A percentile compares a stretch with the other conserved stretches of the same genome.
Evolutionary conservation across 2,113 vertebrate genomes (phyloP).

Genomic region (Phaethon lepturus): DNA sequence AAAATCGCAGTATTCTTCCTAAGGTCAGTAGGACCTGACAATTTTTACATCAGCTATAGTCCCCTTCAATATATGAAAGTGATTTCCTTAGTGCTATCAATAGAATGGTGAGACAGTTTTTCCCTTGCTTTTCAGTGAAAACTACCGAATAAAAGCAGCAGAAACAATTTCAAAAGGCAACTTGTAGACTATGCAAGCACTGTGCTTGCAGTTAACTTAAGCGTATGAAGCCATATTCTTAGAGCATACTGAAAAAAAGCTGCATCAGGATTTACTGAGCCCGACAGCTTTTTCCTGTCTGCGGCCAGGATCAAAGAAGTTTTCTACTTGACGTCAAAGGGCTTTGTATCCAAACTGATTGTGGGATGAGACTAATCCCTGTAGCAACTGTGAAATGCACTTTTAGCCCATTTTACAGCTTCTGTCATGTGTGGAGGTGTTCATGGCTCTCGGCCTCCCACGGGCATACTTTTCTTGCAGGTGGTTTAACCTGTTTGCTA

Average conservation of each 20-base stretch:
- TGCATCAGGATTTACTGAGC: background rate
- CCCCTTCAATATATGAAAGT: background rate
- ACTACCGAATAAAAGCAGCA: background rate
- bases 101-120: background rate
- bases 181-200: background rate
- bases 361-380: background rate
- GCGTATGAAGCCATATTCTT: background rate
- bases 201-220: background rate
- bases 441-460: background rate
- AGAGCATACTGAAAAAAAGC: background rate
- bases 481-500: rapidly evolving
- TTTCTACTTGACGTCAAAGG: background rate
- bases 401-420: background rate
- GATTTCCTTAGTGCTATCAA: background rate
- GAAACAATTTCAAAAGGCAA: background rate
- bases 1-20: background rate
- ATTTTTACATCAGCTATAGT: background rate
- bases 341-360: background rate
- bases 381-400: background rate
- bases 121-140: background rate
- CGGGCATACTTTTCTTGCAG: background rate
- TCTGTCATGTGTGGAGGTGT: background rate
- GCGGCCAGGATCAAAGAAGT: background rate
- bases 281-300: background rate
- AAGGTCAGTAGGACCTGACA: background rate